phyloP scores from a whole-genome alignment of 2,113 vertebrate genomes.

The Leucopternis melanops region DNA sequence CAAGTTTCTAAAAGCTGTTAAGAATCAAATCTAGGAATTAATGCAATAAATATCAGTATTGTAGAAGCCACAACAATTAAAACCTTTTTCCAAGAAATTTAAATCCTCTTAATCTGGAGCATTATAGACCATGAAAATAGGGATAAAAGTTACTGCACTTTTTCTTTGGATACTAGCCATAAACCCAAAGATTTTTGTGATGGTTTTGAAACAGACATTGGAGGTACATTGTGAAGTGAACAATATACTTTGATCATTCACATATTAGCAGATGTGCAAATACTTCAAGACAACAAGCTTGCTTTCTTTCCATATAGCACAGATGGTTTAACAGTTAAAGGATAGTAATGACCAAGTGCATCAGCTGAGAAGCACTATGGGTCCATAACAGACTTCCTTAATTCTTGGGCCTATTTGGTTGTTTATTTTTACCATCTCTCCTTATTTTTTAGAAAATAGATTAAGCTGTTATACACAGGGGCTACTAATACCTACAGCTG shows the following conservation, averaged over 20 bases:
- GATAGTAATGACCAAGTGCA: background rate
- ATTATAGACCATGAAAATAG: background rate
- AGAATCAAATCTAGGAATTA: background rate
- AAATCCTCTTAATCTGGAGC: background rate
- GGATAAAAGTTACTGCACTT: background rate
- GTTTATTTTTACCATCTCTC: background rate
- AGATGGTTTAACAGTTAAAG: background rate
- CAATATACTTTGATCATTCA: background rate
- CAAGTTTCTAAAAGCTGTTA: background rate
- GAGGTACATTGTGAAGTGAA: background rate
- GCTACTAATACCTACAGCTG: background rate
- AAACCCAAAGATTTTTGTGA: background rate
- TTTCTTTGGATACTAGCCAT: background rate
- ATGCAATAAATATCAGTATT: background rate
- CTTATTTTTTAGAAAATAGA: background rate
- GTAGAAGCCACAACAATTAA: conserved; percentile 4
- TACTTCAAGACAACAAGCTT: background rate
- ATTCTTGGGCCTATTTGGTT: background rate
- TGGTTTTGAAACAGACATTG: background rate
- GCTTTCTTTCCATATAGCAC: background rate
- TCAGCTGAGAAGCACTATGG: background rate
- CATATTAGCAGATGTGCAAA: background rate
- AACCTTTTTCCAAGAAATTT: conserved; percentile 20
- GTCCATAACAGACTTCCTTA: background rate
- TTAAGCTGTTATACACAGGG: background rate